These are phyloP conservation scores for Mastomys natalensis DNA, from an alignment of 2,113 vertebrate species.

Conservation along the genomic window DNA sequence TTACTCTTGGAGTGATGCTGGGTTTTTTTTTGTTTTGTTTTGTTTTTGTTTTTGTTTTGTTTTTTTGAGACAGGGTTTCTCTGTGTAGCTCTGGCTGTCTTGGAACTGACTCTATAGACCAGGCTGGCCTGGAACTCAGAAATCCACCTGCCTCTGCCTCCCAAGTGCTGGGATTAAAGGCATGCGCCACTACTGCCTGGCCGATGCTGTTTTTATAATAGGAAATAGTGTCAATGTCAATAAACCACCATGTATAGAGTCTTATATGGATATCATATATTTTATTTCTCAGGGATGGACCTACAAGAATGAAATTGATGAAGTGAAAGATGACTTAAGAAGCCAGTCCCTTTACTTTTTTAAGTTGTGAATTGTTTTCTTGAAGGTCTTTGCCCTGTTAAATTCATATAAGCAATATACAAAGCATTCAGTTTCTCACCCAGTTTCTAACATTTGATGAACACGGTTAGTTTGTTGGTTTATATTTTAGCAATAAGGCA, in stretches of 20 bases:
- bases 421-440: neutral
- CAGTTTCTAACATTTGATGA: neutral
- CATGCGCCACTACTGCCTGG: too few species aligned
- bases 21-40: too few species aligned
- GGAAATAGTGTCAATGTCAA: neutral
- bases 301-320: neutral
- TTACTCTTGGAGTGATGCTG: neutral
- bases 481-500: neutral
- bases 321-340: neutral
- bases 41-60: too few species aligned
- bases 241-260: neutral
- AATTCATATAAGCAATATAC: neutral
- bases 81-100: too few species aligned
- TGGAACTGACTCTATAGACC: too few species aligned
- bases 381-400: neutral
- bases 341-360: neutral
- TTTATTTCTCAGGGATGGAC: conserved; percentile 1
- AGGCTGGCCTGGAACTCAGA: too few species aligned
- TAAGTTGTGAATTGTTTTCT: neutral
- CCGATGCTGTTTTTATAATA: neutral
- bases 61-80: too few species aligned
- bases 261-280: neutral
- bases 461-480: neutral
- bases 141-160: too few species aligned
- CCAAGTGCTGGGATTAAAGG: too few species aligned